Evolutionary conservation across 2,113 vertebrate species (phyloP).

Genomic region (Melanerpes aurifrons): DNA sequence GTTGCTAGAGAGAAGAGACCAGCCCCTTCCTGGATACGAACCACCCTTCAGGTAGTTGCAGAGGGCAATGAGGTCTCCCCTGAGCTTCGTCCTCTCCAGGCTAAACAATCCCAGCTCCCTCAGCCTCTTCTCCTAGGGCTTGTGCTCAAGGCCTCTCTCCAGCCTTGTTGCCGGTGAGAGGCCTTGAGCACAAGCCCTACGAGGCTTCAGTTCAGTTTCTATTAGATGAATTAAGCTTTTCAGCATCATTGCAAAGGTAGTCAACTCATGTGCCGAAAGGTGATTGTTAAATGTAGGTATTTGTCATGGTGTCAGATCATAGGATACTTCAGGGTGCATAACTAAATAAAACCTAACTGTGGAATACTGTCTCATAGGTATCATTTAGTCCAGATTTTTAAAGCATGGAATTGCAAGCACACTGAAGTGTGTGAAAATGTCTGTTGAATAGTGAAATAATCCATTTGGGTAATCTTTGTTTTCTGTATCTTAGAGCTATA

Average conservation of each 20-base stretch:
- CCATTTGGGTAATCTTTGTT: neutral
- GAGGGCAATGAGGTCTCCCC: too few species aligned
- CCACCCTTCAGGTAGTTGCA: too few species aligned
- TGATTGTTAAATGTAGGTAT: neutral
- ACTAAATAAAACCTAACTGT: neutral
- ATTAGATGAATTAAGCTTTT: neutral
- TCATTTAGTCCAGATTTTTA: neutral
- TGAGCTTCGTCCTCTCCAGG: too few species aligned
- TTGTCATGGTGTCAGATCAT: neutral
- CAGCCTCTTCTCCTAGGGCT: too few species aligned
- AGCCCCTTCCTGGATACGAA: too few species aligned
- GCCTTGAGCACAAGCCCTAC: too few species aligned
- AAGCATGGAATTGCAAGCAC: neutral
- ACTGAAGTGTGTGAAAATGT: neutral
- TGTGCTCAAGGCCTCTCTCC: too few species aligned
- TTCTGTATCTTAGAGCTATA: neutral
- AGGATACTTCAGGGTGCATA: neutral
- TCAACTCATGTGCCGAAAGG: neutral
- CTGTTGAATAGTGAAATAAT: neutral
- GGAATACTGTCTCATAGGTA: neutral
- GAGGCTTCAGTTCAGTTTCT: neutral
- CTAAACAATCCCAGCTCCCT: too few species aligned
- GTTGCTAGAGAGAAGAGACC: too few species aligned
- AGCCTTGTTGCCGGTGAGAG: too few species aligned
- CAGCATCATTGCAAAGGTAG: neutral